Base-by-base conservation (phyloP, 2,888 invertebrate genomes). In the Orthonychiurus folsomi region DNA sequence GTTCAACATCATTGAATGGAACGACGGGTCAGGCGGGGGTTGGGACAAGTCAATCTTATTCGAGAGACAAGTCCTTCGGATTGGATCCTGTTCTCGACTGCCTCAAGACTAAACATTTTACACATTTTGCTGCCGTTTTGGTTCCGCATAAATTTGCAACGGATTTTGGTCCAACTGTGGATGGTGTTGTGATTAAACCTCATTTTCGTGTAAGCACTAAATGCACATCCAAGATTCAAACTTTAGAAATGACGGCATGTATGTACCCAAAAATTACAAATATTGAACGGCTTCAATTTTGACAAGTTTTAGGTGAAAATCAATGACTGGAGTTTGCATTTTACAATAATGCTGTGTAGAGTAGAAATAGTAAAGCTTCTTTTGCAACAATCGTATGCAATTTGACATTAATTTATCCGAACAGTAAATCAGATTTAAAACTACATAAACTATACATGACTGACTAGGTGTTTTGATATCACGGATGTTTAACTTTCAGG, bases 111-210 rank as follows among this genome's bases (percentile, higher is more conserved):
- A 71, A 71, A 64, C 70, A 71, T 66, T 73, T 73, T 64, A 65
- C 68, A 20, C 69, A 73, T 56, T 73, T 73, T 63, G 62, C 67
- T 21, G 67, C 67, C 62, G 24, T 52, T 9, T 66, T 70, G 56
- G 61, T 64, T 27, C 70, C 71, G 18, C 72, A 72, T 56, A 72
- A 71, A 60, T 72, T 73, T 59, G 61, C 67, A 26, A 65, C 63
- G 15, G 69, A 70, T 48, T 72, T 71, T 65, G 73, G 70, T 2
- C 72, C 73, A 3, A 72, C 68, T 48, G 68, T 72, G 52, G 73
- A 72, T 61, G 72, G 72, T 27, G 66, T 73, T 57, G 71, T 72
- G 61, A 71, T 71, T 65, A 72, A 71, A 62, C 65, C 71, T 18
- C 67, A 71, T 63, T 70, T 66, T 56, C 63, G 72, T 58, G 69